These are phyloP conservation scores for Adelosebastes latens DNA, from an alignment of 2,797 vertebrate genomes.

Conservation along the genomic window DNA sequence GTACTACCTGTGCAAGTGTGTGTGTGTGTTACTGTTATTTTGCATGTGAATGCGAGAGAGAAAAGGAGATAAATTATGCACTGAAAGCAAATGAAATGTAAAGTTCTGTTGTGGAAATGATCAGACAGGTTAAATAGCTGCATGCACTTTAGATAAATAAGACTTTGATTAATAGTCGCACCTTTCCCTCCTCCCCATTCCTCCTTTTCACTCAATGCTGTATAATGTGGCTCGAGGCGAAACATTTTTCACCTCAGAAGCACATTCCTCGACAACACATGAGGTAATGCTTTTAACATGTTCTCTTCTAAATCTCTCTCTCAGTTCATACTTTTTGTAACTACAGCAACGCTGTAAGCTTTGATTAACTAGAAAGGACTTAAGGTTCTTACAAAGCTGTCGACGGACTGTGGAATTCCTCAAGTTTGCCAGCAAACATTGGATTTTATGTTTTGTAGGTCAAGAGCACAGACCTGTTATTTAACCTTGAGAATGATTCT, in stretches of 20 bases:
- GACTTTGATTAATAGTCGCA: slow-evolving; percentile 9
- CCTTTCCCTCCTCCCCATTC: neutral
- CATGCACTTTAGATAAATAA: neutral
- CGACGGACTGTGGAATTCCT: slow-evolving; percentile 42
- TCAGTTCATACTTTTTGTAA: neutral
- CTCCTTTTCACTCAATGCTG: slow-evolving; percentile 29
- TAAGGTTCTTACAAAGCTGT: slow-evolving; percentile 1
- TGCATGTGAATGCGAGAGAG: neutral
- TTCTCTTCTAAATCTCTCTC: slow-evolving; percentile 4
- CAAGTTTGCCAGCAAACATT: slow-evolving; percentile 47
- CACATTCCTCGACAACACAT: slow-evolving; percentile 71
- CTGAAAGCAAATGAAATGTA: neutral
- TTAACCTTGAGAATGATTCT: slow-evolving; percentile 40
- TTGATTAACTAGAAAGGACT: slow-evolving; percentile 5
- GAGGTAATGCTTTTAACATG: slow-evolving; percentile 68
- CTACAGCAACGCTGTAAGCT: neutral
- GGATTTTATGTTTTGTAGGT: slow-evolving; percentile 41
- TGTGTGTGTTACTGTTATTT: slow-evolving; percentile 4
- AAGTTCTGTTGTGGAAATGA: neutral
- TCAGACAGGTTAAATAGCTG: slow-evolving; percentile 2
- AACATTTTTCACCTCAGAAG: slow-evolving; percentile 54
- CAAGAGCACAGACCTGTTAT: slow-evolving; percentile 39
- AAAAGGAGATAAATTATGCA: neutral
- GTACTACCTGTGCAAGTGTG: slow-evolving; percentile 63
- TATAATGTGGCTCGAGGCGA: slow-evolving; percentile 47